Base-by-base conservation (phyloP, 1,140 invertebrate genomes). In the Matsumurasca onukii region DNA sequence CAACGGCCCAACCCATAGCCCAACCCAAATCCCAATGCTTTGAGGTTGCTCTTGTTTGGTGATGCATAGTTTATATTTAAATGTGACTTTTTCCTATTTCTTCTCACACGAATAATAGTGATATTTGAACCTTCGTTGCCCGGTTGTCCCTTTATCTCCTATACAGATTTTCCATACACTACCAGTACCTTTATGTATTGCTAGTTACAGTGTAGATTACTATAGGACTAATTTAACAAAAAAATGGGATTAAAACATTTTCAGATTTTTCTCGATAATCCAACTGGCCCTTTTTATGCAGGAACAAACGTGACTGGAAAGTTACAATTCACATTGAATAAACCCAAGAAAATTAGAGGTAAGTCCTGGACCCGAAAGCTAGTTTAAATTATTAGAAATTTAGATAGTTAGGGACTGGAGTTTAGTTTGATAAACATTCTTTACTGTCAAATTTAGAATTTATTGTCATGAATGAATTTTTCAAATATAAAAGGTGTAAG, bases 261-360 rank as follows among this genome's bases (percentile, higher is more conserved):
- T 75, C 80, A 82, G 75, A 86, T 89, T 67, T 81, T 82, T 71
- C 82, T 89, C 70, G 86, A 89, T 74, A 88, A 87, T 77, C 85
- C 85, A 34, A 84, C 80, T 72, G 84, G 83, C 70, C 85, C 86
- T 0, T 90, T 88, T 75, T 89, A 86, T 77, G 84, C 85, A 25
- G 88, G 88, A 1, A 86, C 89, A 80, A 86, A 83, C 15, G 78
- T 89, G 2, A 86, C 87, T 73, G 88, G 88, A 17, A 82, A 82
- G 74, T 84, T 87, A 45, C 81, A 86, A 76, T 78, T 87, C 68
- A 81, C 81, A 9, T 83, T 86, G 66, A 86, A 88, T 76, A 83
- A 83, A 67, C 83, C 87, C 1, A 88, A 88, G 78, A 88, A 88
- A 84, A 83, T 78, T 31, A 72, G 77, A 73, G 75, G 77, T 79